Evolutionary conservation across 2,113 vertebrate species (phyloP).

Genomic region (Meles meles): DNA sequence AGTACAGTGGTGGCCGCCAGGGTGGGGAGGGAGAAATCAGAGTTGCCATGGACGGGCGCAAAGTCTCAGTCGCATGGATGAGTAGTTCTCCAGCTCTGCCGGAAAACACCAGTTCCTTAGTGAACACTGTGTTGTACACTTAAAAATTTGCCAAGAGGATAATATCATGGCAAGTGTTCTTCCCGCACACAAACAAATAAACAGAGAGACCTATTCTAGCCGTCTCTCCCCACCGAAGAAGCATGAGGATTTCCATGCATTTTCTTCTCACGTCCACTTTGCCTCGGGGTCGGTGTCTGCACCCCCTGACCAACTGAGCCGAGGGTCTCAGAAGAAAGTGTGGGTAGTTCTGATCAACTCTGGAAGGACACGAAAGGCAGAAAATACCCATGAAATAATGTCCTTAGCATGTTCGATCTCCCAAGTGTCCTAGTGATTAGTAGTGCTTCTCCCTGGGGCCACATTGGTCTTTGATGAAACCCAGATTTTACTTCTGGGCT

Average conservation of each 20-base stretch:
- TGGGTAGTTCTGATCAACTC: too few species aligned
- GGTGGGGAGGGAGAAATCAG: background rate
- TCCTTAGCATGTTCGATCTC: rapidly evolving
- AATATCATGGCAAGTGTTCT: background rate
- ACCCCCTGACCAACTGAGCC: rapidly evolving
- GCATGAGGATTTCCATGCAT: rapidly evolving
- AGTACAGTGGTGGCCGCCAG: background rate
- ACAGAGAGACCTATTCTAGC: background rate
- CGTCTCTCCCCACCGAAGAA: too few species aligned
- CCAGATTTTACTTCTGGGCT: background rate
- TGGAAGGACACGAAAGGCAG: background rate
- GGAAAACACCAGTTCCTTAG: rapidly evolving
- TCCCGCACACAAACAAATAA: background rate
- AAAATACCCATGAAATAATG: rapidly evolving
- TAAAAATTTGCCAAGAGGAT: background rate
- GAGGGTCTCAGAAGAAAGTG: too few species aligned
- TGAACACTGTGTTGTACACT: background rate
- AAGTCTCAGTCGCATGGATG: background rate
- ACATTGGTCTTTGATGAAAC: background rate
- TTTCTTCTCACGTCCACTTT: rapidly evolving
- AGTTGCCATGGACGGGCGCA: background rate
- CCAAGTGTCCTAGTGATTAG: background rate
- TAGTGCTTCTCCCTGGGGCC: background rate
- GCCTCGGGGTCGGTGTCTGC: background rate
- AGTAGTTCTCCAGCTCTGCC: background rate